A percentile compares a stretch with the other conserved stretches of the same genome.
phyloP scores from a whole-genome alignment of 2,113 vertebrate genomes.

The Sphyrna mokarran region DNA sequence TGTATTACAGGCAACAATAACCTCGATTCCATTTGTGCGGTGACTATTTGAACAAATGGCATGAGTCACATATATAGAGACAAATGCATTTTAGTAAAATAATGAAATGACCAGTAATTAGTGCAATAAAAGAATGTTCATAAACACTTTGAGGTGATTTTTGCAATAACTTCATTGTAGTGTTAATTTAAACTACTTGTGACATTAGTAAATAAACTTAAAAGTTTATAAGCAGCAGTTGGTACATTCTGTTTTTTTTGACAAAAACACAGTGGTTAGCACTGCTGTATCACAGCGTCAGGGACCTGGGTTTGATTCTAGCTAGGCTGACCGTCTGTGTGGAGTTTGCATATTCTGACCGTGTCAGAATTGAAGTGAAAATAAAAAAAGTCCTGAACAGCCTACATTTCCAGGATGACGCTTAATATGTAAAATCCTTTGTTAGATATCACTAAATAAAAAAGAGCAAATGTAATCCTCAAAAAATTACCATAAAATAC shows the following conservation, averaged over 20 bases:
- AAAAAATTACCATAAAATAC: not conserved
- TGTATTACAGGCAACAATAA: not conserved
- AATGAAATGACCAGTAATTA: not conserved
- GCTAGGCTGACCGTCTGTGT: no score
- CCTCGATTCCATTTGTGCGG: not conserved
- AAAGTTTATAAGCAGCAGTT: not conserved
- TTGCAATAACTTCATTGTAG: no score
- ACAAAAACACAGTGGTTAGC: not conserved
- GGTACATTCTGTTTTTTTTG: not conserved
- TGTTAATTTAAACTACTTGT: no score
- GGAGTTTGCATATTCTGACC: no score
- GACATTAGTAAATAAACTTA: no score
- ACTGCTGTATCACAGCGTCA: no score
- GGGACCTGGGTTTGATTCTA: no score
- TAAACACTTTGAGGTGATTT: not conserved
- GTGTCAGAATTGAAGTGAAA: not conserved
- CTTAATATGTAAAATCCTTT: not conserved
- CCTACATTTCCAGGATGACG: not conserved
- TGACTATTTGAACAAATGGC: not conserved
- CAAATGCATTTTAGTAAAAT: not conserved
- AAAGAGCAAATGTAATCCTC: not conserved
- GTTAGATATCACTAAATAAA: not conserved
- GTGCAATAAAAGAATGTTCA: not conserved
- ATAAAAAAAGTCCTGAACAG: no score
- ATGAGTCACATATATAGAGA: not conserved